phyloP scores from a whole-genome alignment of 2,113 vertebrate genomes.

The Vulpes vulpes region DNA sequence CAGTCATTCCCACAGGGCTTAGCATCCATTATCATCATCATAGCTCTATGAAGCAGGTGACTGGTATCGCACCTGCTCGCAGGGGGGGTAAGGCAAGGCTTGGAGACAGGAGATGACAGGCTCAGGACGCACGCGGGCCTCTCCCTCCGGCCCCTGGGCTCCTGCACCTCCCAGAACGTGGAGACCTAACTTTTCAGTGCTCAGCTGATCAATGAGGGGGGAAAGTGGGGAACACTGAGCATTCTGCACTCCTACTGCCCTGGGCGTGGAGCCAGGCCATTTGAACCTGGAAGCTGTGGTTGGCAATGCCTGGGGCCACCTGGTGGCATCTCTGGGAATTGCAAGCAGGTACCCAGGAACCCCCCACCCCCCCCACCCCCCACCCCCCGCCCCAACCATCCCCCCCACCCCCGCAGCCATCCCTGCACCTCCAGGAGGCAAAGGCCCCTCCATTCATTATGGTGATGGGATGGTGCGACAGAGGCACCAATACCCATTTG shows the following conservation, averaged over 20 bases:
- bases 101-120: background rate
- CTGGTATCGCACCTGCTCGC: background rate
- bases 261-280: background rate
- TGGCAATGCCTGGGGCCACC: background rate
- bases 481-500: background rate
- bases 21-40: fast-evolving
- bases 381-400: no score
- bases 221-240: fast-evolving
- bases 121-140: background rate
- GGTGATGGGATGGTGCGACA: background rate
- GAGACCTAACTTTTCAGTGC: background rate
- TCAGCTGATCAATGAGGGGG: background rate
- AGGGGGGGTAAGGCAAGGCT: background rate
- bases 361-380: fast-evolving
- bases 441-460: background rate
- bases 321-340: background rate
- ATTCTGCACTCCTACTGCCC: no score
- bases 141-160: background rate
- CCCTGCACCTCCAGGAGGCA: no score
- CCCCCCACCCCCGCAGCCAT: fast-evolving
- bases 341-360: background rate
- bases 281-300: background rate
- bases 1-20: background rate
- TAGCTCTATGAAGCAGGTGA: background rate
- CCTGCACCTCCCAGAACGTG: background rate